Percentiles rank a stretch among this genome's conserved stretches.
Conservation (phyloP, 2,113 vertebrate genomes). For the Xyliphius kryptos region DNA sequence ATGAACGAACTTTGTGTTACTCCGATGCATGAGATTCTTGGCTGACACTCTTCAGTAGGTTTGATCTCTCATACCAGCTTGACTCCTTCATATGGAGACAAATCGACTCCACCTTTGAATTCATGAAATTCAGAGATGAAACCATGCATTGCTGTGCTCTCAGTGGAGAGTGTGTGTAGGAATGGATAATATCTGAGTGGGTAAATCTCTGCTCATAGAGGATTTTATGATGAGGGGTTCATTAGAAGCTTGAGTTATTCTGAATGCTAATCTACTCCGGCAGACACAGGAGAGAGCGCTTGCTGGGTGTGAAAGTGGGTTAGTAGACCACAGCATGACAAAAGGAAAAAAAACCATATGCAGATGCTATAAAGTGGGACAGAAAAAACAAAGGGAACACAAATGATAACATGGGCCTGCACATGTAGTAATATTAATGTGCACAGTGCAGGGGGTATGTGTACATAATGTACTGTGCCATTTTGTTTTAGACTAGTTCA, state of each 20-base stretch:
- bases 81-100: conserved; percentile 39
- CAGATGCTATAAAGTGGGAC: conserved; percentile 54
- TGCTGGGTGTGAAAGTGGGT: conserved; percentile 66
- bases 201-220: conserved; percentile 16
- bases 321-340: conserved; percentile 61
- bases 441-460: too few relatives aligned
- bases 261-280: conserved; percentile 57
- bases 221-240: conserved; percentile 52
- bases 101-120: conserved; percentile 38
- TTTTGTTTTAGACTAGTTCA: conserved; percentile 2
- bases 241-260: conserved; percentile 53
- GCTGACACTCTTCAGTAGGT: conserved; percentile 50
- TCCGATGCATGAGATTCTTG: conserved; percentile 45
- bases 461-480: not conserved
- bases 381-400: conserved; percentile 50
- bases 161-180: conserved; percentile 17
- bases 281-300: conserved; percentile 59
- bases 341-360: conserved; percentile 26
- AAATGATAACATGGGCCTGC: conserved; percentile 34
- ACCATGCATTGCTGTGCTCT: not conserved
- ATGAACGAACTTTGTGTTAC: conserved; percentile 46
- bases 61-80: conserved; percentile 43
- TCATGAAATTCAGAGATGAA: conserved; percentile 40
- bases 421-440: too few relatives aligned
- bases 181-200: conserved; percentile 6